phyloP scores from a whole-genome alignment of 2,797 vertebrate genomes.

The Carduelis carduelis region DNA sequence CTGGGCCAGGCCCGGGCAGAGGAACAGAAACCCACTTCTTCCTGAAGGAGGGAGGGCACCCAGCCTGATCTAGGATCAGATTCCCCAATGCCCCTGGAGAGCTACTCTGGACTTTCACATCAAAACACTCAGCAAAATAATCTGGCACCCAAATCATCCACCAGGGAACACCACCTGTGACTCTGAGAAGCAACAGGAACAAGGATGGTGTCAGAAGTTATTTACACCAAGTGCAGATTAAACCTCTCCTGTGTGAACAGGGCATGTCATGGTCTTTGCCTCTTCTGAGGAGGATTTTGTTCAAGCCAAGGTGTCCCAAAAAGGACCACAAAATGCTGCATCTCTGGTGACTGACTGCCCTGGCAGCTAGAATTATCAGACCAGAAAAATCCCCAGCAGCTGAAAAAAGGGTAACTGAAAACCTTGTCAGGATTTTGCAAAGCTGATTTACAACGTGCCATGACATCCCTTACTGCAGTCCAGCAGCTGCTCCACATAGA shows the following conservation, averaged over 20 bases:
- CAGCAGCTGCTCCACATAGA: not conserved
- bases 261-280: not conserved
- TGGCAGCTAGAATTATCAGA: not conserved
- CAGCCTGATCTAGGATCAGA: not conserved
- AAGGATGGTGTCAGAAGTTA: not conserved
- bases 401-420: not conserved
- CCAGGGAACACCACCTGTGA: not conserved
- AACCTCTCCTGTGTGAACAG: not conserved
- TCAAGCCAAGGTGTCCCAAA: not conserved
- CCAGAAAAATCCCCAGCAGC: not conserved
- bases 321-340: not conserved
- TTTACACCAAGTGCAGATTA: not conserved
- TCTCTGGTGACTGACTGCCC: not conserved
- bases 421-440: not conserved
- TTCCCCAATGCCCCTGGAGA: not conserved
- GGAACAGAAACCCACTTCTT: not conserved
- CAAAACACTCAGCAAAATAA: not conserved
- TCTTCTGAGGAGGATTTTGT: not conserved
- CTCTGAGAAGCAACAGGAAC: not conserved
- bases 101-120: not conserved
- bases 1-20: not conserved
- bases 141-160: not conserved
- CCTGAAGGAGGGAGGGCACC: not conserved
- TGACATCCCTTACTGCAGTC: not conserved
- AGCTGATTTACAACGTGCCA: not conserved